Base-by-base conservation (phyloP, 2,888 invertebrate species). In the Invenusta paracnida region DNA sequence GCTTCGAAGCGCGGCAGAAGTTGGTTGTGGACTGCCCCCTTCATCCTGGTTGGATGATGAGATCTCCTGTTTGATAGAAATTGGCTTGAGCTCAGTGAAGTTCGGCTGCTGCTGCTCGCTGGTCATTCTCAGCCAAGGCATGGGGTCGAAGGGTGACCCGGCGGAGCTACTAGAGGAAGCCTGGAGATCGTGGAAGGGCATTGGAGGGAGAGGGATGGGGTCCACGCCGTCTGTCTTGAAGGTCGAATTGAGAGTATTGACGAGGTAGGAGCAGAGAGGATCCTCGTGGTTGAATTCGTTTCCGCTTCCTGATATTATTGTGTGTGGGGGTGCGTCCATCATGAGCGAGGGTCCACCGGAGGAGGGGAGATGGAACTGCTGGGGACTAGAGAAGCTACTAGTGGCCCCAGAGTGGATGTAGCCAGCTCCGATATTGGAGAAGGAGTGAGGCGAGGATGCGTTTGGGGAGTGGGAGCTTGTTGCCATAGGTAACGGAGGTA, bases 241-340 rank as follows among this genome's bases (percentile, higher is more conserved):
- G 73, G 73, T 73, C 27, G 73, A 73, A 23, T 23, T 73, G 17
- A 73, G 73, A 23, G 73, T 73, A 23, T 73, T 73, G 73, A 73
- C 73, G 73, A 73, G 73, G 27, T 73, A 73, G 73, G 73, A 73
- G 73, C 73, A 73, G 17, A 73, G 73, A 25, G 73, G 73, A 23
- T 73, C 73, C 27, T 73, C 73, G 48, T 48, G 48, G 48, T 5
- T 11, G 48, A 48, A 48, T 5, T 48, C 48, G 11, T 11, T 5
- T 11, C 17, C 17, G 48, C 48, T 48, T 48, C 48, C 48, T 11
- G 17, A 48, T 48, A 17, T 48, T 48, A 17, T 5, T 5, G 5
- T 17, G 11, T 11, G 17, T 11, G 17, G 48, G 48, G 11, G 11
- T 23, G 73, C 17, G 2, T 73, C 2, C 2, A 5, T 5, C 73